These are phyloP conservation scores for Distichodus sexfasciatus DNA, from an alignment of 2,797 vertebrate genomes.

Conservation along the genomic window DNA sequence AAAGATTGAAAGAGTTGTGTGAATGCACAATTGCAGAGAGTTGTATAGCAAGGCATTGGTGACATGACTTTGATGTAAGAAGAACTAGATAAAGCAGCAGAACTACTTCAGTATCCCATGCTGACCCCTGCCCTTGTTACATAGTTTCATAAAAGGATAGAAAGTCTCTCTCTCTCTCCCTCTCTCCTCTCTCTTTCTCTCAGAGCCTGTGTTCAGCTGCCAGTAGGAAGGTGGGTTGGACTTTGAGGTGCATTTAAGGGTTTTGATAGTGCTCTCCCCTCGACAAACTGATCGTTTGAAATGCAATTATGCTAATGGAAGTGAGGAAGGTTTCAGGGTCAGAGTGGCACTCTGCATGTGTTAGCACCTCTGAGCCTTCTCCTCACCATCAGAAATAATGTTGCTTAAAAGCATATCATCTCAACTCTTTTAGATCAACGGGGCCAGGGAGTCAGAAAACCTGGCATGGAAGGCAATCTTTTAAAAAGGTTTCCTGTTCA, in stretches of 20 bases:
- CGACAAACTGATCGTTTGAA: conserved; percentile 66
- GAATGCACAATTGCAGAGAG: too few species aligned
- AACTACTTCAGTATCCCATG: neutral
- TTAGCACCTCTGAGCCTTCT: conserved; percentile 42
- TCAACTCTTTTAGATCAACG: conserved; percentile 48
- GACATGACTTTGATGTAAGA: neutral
- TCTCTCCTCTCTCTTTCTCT: conserved; percentile 8
- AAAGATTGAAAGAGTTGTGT: neutral
- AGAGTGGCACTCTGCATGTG: conserved; percentile 40
- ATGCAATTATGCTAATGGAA: conserved; percentile 75
- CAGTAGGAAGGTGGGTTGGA: conserved; percentile 53
- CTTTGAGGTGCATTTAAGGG: conserved; percentile 54
- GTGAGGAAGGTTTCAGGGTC: conserved; percentile 61
- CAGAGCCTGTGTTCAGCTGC: conserved; percentile 37
- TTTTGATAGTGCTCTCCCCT: conserved; percentile 59
- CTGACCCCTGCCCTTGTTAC: conserved; percentile 5
- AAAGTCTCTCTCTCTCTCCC: conserved; percentile 34
- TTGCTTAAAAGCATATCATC: conserved; percentile 68
- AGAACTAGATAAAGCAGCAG: neutral
- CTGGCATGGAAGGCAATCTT: neutral
- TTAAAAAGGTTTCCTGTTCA: conserved; percentile 48
- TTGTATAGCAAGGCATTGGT: neutral
- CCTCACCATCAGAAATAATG: conserved; percentile 65
- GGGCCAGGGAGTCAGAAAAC: conserved; percentile 29
- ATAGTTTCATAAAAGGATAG: conserved; percentile 26